Base-by-base conservation (phyloP, 2,113 vertebrate genomes). In the Euleptes europaea region DNA sequence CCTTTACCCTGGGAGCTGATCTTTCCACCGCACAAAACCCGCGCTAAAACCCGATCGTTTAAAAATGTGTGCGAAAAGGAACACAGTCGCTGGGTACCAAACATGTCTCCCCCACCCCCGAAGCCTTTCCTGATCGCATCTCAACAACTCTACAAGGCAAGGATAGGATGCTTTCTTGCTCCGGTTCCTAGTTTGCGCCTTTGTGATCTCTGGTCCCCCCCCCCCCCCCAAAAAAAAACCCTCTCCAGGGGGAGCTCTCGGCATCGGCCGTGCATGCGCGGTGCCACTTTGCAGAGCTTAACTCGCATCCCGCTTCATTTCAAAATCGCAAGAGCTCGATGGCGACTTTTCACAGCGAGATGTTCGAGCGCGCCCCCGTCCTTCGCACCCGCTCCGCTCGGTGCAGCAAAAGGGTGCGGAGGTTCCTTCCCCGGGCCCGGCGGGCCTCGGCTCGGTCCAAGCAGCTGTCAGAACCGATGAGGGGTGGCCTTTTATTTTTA, bases 241-340 rank as follows among this genome's bases (percentile, higher is more conserved):
- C 2, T 19, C 49, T 78, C 51, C 51, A 38, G n/a, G 76, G 75
- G 31, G 8, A 38, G 31, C 63, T 69, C 85, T 65, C 40, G 60
- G 47, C 11, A 76, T 44, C 60, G n/a, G 42, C 44, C 1, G 57
- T 33, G 66, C 86, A 73, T 78, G 81, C 44, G 81, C 67, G 44
- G 11, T 66, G 33, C 44, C 19, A 11, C 76, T 78, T 70, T 51
- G 75, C 67, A 54, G 86, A 28, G 44, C 54, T 42, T 3, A n/a
- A 1, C 51, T 63, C 31, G 40, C 5, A 31, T 66, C 75, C 81
- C 67, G 81, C 81, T 79, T 42, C 54, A 78, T 87, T 87, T 67
- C 33, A 72, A 83, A 73, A 54, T 26, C 75, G 33, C 77, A 4
- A 42, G 33, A 15, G 75, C 49, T 51, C 31, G 33, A n/a, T 23